These are phyloP conservation scores for Atherinomorus stipes DNA, from an alignment of 2,113 vertebrate genomes.

Conservation along the genomic window DNA sequence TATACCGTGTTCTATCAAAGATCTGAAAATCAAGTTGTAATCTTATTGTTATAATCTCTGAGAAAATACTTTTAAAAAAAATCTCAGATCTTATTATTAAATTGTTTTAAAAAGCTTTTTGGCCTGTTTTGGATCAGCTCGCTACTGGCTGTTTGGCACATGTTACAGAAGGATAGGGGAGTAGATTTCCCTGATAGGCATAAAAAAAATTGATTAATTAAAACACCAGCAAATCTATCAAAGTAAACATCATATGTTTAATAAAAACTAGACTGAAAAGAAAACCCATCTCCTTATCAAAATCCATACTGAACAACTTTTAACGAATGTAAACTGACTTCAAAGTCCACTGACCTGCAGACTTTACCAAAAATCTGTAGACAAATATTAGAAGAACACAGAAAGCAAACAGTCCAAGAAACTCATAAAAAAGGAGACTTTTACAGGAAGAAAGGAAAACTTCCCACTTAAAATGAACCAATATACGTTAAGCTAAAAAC, in stretches of 20 bases:
- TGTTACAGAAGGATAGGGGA: not conserved
- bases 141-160: not conserved
- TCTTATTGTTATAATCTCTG: too few species aligned
- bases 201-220: too few species aligned
- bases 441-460: not conserved
- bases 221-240: not conserved
- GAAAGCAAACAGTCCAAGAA: not conserved
- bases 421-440: not conserved
- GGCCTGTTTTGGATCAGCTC: not conserved
- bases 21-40: too few species aligned
- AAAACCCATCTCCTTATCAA: not conserved
- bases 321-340: not conserved
- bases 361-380: not conserved
- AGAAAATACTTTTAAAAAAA: not conserved
- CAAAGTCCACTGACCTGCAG: not conserved
- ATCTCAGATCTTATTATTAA: not conserved
- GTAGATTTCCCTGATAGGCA: not conserved
- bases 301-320: not conserved
- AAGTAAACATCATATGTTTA: not conserved
- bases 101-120: not conserved
- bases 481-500: too few species aligned
- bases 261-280: not conserved
- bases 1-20: too few species aligned
- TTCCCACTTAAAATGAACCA: not conserved
- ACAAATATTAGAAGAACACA: not conserved